These are phyloP conservation scores for Bombus breviceps DNA, from an alignment of 1,140 invertebrate species.

Conservation along the genomic window DNA sequence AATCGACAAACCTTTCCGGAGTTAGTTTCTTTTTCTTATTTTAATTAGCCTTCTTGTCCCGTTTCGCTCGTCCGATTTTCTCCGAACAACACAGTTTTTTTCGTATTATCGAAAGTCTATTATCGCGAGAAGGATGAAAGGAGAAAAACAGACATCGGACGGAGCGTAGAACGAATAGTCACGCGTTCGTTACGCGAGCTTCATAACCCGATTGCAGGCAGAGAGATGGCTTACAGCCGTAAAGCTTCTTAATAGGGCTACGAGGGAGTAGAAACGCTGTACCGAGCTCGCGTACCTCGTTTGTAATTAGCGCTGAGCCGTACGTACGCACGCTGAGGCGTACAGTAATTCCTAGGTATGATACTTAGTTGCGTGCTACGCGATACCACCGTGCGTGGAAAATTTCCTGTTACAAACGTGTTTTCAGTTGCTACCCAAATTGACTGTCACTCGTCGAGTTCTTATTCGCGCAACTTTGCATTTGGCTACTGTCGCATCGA, in stretches of 20 bases:
- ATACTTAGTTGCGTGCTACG: constrained; percentile 8
- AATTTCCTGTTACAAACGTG: background rate
- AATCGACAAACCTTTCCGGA: too few relatives aligned
- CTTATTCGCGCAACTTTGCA: background rate
- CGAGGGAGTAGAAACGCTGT: constrained; percentile 16
- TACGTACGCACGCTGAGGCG: constrained; percentile 15
- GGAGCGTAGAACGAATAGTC: too few relatives aligned
- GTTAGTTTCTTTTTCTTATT: constrained; percentile 1
- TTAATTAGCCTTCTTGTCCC: background rate
- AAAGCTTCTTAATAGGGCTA: constrained; percentile 21
- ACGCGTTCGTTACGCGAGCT: background rate
- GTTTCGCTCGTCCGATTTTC: background rate
- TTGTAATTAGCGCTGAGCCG: constrained; percentile 33
- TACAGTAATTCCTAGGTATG: constrained; percentile 16
- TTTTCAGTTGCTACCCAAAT: background rate
- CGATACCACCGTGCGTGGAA: constrained; percentile 10
- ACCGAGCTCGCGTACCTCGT: constrained; percentile 25
- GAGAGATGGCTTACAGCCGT: background rate
- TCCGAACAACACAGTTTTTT: too few relatives aligned
- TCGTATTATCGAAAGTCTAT: background rate
- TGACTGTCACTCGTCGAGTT: background rate
- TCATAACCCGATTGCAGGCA: constrained; percentile 8
- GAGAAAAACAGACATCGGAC: too few relatives aligned
- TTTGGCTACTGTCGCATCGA: too few relatives aligned
- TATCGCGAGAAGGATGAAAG: too few relatives aligned